phyloP scores from a whole-genome alignment of 2,797 vertebrate genomes.

The Pithecia hirsuta region DNA sequence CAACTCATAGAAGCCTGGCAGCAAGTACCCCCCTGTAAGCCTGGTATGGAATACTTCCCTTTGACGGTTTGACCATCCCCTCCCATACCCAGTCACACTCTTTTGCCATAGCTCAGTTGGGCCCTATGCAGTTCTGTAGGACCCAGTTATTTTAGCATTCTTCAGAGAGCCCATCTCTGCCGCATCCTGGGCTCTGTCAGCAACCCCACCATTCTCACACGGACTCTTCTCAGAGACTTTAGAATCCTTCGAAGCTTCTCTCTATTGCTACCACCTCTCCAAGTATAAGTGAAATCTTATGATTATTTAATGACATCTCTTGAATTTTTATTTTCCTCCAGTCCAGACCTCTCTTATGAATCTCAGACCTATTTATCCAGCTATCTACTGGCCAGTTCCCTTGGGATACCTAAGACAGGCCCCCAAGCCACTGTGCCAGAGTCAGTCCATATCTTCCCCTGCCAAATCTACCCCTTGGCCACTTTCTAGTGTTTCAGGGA shows the following conservation, averaged over 20 bases:
- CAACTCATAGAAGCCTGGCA: not conserved
- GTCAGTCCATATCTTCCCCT: not conserved
- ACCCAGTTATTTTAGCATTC: not conserved
- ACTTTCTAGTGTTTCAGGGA: not conserved
- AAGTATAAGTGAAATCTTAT: not conserved
- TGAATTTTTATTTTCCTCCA: not conserved
- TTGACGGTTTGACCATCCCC: not conserved
- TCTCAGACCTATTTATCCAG: not conserved
- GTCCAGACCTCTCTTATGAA: not conserved
- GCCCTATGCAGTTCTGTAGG: not conserved
- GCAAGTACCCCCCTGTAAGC: not conserved
- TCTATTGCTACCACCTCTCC: not conserved
- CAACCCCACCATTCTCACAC: fast-evolving
- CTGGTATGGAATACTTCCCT: not conserved
- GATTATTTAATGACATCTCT: not conserved
- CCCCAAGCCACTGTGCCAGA: not conserved
- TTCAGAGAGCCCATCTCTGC: not conserved
- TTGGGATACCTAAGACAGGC: not conserved
- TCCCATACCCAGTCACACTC: not conserved
- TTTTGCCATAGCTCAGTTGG: too few species aligned
- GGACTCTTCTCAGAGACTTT: fast-evolving
- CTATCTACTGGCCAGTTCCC: not conserved
- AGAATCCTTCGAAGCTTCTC: too few species aligned
- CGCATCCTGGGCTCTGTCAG: not conserved
- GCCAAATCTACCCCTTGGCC: not conserved